phyloP scores from a whole-genome alignment of 2,113 vertebrate species.

The Pseudopodoces humilis region DNA sequence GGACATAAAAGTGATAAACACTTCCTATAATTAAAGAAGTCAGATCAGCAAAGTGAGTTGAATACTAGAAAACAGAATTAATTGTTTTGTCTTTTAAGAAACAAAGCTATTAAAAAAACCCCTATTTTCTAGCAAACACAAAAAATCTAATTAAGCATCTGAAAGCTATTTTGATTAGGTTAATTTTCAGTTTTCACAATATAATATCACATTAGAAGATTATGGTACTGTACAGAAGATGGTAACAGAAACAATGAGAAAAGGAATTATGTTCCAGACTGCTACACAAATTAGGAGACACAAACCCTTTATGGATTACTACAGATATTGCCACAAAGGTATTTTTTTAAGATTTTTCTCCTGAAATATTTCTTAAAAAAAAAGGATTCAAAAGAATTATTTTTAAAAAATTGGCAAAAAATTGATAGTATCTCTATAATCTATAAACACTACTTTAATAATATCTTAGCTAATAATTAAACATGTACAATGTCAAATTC shows the following conservation, averaged over 20 bases:
- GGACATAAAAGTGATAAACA: background rate
- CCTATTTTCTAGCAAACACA: background rate
- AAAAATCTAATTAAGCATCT: background rate
- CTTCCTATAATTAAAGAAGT: background rate
- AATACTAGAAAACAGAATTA: background rate
- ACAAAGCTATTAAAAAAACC: background rate
- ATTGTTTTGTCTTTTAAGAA: background rate
- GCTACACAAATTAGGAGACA: background rate
- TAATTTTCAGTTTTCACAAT: background rate
- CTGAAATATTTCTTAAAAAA: background rate
- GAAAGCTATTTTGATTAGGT: background rate
- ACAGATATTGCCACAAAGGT: background rate
- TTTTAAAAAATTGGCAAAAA: background rate
- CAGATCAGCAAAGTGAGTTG: background rate
- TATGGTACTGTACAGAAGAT: background rate
- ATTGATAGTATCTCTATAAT: background rate
- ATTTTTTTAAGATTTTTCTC: background rate
- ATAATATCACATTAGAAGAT: background rate
- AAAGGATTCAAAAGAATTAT: fast-evolving
- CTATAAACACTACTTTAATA: background rate
- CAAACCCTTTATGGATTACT: background rate
- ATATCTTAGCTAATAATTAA: background rate
- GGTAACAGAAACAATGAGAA: background rate
- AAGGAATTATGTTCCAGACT: background rate
- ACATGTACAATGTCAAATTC: background rate